phyloP scores from a whole-genome alignment of 1,140 invertebrate species.

The Tetramorium alpestre region DNA sequence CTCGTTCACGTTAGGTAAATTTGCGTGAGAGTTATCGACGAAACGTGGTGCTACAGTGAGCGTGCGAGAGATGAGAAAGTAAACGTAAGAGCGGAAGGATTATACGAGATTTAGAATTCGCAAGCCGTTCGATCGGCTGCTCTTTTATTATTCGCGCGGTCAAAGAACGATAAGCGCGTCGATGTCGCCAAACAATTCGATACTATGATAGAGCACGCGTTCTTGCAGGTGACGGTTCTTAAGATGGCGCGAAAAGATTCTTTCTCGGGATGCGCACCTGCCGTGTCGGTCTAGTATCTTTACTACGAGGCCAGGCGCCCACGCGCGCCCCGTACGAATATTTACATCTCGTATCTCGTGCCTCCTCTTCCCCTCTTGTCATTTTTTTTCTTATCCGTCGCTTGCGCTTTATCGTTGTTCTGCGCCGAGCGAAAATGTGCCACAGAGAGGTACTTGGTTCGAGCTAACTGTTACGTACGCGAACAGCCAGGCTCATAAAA shows the following conservation, averaged over 20 bases:
- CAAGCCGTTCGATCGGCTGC: not conserved
- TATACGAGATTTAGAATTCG: slow-evolving; percentile 4
- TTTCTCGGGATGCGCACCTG: slow-evolving; percentile 2
- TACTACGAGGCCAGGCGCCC: not conserved
- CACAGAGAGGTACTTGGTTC: slow-evolving; percentile 8
- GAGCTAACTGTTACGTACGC: slow-evolving; percentile 52
- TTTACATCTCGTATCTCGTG: slow-evolving; percentile 2
- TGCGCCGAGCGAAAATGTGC: slow-evolving; percentile 36
- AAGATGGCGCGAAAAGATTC: not conserved
- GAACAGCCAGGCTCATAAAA: slow-evolving; percentile 35
- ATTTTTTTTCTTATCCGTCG: not conserved
- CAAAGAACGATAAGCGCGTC: not conserved
- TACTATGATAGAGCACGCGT: slow-evolving; percentile 13
- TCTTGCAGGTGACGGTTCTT: slow-evolving; percentile 1
- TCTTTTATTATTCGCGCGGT: not conserved
- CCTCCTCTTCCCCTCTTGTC: not conserved
- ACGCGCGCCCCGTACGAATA: slow-evolving; percentile 27
- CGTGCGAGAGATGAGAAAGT: not conserved
- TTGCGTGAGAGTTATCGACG: not conserved
- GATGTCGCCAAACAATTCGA: slow-evolving; percentile 17
- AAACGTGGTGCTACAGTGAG: not conserved
- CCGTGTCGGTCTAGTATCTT: slow-evolving; percentile 11
- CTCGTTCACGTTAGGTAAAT: not conserved
- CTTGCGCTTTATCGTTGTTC: slow-evolving; percentile 17
- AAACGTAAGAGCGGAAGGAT: slow-evolving; percentile 10